Percentiles rank a stretch among this genome's conserved stretches.
phyloP scores from a whole-genome alignment of 2,888 invertebrate genomes.

The Blastobasis lacticolella region DNA sequence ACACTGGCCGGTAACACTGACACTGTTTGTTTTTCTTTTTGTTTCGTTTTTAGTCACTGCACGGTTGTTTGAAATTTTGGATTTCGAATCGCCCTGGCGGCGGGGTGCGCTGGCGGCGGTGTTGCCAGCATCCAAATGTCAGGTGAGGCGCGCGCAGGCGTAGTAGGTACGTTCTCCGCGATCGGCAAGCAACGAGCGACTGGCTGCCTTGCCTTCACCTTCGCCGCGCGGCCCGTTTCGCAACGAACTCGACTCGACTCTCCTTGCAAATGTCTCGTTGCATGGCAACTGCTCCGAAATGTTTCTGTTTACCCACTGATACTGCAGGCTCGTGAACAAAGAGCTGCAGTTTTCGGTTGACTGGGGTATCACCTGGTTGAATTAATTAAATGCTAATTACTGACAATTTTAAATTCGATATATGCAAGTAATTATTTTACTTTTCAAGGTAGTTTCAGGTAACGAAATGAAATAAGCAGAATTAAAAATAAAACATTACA shows the following conservation, averaged over 20 bases:
- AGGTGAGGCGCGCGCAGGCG: slow-evolving; percentile 30
- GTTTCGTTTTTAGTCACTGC: slow-evolving; percentile 13
- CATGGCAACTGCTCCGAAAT: slow-evolving; percentile 56
- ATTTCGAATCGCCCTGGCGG: slow-evolving; percentile 23
- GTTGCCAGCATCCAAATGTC: no score
- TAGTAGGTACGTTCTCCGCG: slow-evolving; percentile 56
- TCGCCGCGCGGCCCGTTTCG: slow-evolving; percentile 54
- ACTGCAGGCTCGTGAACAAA: slow-evolving; percentile 7
- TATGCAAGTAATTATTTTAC: no score
- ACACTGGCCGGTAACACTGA: slow-evolving; percentile 18
- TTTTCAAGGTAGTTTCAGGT: no score
- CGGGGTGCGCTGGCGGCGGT: slow-evolving; percentile 10
- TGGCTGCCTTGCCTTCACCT: slow-evolving; percentile 54
- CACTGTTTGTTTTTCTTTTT: slow-evolving; percentile 33
- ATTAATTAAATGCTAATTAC: no score
- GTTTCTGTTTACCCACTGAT: slow-evolving; percentile 10
- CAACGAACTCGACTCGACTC: slow-evolving; percentile 47
- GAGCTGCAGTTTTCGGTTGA: neutral
- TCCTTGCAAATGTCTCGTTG: slow-evolving; percentile 65
- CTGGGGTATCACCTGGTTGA: no score
- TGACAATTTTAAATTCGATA: no score
- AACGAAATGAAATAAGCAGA: no score
- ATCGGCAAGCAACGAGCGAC: slow-evolving; percentile 57
- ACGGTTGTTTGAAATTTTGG: slow-evolving; percentile 18
- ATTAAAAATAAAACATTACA: no score